Percentiles rank a stretch among this genome's conserved stretches.
These are phyloP conservation scores for Bombus consobrinus DNA, from an alignment of 1,140 invertebrate species.

Conservation along the genomic window DNA sequence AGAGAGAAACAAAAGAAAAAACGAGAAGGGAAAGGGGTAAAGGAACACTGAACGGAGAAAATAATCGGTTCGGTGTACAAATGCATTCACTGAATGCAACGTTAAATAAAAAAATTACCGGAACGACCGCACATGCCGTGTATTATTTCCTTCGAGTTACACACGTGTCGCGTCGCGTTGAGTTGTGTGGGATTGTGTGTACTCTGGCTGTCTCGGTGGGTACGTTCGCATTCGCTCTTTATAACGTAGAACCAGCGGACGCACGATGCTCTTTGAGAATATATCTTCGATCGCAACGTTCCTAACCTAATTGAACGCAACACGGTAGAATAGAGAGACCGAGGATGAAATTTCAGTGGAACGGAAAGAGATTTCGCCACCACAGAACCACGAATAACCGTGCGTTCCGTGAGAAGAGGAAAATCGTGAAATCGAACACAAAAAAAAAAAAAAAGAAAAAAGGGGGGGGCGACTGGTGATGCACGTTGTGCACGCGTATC, in stretches of 20 bases:
- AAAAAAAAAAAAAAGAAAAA: neutral
- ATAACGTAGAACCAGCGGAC: neutral
- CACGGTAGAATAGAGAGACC: neutral
- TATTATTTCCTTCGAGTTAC: constrained; percentile 18
- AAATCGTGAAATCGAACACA: neutral
- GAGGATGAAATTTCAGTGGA: neutral
- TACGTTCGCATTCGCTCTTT: neutral
- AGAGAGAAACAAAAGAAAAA: neutral
- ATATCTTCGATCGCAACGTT: constrained; percentile 12
- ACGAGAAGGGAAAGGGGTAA: neutral
- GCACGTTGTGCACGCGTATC: constrained; percentile 7
- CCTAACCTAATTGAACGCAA: neutral
- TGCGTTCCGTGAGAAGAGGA: neutral
- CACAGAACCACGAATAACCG: neutral
- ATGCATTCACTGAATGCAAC: constrained; percentile 21
- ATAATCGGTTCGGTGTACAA: constrained; percentile 16
- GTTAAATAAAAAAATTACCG: constrained; percentile 27
- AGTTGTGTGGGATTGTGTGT: neutral
- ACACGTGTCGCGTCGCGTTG: neutral
- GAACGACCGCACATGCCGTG: constrained; percentile 40
- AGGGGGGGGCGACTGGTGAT: no score
- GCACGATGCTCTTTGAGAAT: neutral
- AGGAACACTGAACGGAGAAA: neutral
- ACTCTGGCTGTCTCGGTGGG: neutral
- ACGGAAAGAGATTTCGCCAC: neutral